Conservation (phyloP, 2,888 invertebrate genomes). For the Cyclophora albipunctata region DNA sequence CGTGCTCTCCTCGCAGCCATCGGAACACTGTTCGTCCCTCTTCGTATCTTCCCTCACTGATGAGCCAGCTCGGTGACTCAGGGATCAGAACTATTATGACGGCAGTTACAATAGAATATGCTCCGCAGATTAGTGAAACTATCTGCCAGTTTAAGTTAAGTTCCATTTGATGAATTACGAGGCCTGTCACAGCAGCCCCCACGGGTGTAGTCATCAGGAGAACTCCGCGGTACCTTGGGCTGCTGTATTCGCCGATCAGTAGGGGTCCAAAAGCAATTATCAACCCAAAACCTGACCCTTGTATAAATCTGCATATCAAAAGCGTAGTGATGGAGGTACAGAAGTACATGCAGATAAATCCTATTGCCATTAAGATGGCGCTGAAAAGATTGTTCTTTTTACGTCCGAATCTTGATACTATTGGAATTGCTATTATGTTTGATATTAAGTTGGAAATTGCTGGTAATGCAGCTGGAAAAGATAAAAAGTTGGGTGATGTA, state of each 20-base stretch:
- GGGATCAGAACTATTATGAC: constrained; percentile 49
- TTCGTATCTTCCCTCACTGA: constrained; percentile 64
- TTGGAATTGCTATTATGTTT: constrained; percentile 32
- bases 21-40: constrained; percentile 69
- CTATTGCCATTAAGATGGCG: constrained; percentile 54
- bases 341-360: constrained; percentile 63
- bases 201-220: constrained; percentile 73
- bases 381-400: constrained; percentile 58
- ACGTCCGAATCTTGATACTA: constrained; percentile 72
- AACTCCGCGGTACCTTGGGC: constrained; percentile 74
- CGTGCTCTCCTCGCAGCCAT: constrained; percentile 67
- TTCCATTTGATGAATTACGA: constrained; percentile 75
- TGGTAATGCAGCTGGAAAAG: constrained; percentile 38
- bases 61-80: constrained; percentile 79
- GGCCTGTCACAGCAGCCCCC: constrained; percentile 72
- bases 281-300: constrained; percentile 65
- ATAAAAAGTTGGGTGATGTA: too few relatives aligned
- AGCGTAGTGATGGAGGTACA: constrained; percentile 42
- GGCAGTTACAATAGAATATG: constrained; percentile 56
- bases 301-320: constrained; percentile 37
- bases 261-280: constrained; percentile 56
- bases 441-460: constrained; percentile 36
- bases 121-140: constrained; percentile 60
- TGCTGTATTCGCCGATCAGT: constrained; percentile 68
- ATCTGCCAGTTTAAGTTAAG: constrained; percentile 70